phyloP scores from a whole-genome alignment of 2,888 invertebrate genomes.

The Punctoribates punctum region DNA sequence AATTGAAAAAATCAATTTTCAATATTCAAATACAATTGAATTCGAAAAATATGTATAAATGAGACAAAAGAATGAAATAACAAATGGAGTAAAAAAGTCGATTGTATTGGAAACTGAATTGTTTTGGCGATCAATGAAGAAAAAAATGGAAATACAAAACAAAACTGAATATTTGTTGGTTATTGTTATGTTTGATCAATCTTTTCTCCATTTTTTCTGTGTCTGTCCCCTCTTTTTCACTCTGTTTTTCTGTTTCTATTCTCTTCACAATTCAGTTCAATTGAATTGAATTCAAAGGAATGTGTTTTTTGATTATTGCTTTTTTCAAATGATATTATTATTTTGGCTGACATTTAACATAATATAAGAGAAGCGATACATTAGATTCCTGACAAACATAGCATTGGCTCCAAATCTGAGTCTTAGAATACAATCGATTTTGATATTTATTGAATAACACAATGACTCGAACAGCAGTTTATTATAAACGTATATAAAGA shows the following conservation, averaged over 20 bases:
- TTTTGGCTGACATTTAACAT: neutral
- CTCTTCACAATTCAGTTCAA: neutral
- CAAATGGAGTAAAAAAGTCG: no score
- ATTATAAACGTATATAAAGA: conserved; percentile 11
- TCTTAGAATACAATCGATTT: conserved; percentile 4
- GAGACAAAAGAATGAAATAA: no score
- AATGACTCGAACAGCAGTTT: conserved; percentile 14
- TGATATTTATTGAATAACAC: neutral
- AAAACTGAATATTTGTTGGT: conserved; percentile 9
- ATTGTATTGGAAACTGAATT: no score
- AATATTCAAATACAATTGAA: no score
- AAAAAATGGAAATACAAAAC: neutral
- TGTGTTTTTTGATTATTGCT: neutral
- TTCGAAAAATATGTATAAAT: no score
- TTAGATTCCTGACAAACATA: conserved; percentile 11
- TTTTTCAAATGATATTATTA: conserved; percentile 3
- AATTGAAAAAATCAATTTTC: no score
- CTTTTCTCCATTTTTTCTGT: neutral
- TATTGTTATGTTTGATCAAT: conserved; percentile 19
- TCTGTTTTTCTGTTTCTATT: neutral
- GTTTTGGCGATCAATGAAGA: no score
- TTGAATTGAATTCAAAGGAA: conserved; percentile 5
- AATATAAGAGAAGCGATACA: neutral
- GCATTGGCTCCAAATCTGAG: neutral
- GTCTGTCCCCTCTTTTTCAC: no score